Conservation (phyloP, 2,797 vertebrate genomes). For the Scleropages formosus region DNA sequence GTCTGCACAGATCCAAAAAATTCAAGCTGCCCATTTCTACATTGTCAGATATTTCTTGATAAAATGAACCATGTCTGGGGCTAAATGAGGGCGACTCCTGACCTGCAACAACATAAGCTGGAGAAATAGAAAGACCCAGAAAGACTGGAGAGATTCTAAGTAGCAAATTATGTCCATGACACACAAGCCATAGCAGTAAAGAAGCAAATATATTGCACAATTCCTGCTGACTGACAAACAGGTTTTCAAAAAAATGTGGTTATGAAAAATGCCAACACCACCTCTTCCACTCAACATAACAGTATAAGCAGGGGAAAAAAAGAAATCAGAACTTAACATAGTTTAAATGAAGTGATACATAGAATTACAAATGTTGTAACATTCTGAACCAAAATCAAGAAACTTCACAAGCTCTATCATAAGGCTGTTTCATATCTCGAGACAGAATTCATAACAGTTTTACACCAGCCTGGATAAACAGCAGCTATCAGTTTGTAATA, state of each 20-base stretch:
- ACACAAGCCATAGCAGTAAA: neutral
- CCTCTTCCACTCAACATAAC: neutral
- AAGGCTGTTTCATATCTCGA: too few relatives aligned
- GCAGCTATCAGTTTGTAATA: neutral
- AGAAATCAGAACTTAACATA: neutral
- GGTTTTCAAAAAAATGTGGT: slow-evolving; percentile 57
- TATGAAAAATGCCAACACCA: neutral
- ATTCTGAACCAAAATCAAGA: neutral
- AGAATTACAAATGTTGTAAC: neutral
- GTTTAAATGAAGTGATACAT: neutral
- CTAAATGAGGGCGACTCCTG: too few relatives aligned
- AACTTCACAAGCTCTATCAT: neutral
- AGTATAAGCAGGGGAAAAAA: too few relatives aligned
- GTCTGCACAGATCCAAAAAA: too few relatives aligned
- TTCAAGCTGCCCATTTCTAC: too few relatives aligned
- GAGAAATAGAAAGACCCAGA: slow-evolving; percentile 17
- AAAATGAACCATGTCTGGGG: too few relatives aligned
- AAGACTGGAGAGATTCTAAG: slow-evolving; percentile 13
- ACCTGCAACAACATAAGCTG: too few relatives aligned
- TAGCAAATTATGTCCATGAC: neutral
- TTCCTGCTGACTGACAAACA: slow-evolving; percentile 43
- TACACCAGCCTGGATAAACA: neutral
- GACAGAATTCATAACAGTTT: neutral
- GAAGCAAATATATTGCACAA: neutral
- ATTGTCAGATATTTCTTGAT: too few relatives aligned